Base-by-base conservation (phyloP, 35 echinoderm and acorn worm genomes). In the Apostichopus californicus region DNA sequence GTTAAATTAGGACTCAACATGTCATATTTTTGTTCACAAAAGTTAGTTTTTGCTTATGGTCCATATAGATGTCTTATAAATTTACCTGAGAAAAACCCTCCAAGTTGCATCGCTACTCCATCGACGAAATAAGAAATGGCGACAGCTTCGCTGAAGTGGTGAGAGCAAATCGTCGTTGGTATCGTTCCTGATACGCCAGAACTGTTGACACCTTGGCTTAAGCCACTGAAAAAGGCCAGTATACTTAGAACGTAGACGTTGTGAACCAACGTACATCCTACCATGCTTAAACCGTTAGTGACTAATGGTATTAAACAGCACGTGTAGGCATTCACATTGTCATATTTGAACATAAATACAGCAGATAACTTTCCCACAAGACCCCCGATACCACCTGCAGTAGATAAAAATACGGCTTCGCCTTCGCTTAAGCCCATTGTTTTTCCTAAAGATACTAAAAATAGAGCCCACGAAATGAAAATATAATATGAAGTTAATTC, bases 21-120 rank as follows among this genome's bases (percentile, higher is more conserved):
- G 28, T 34, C 28, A 34, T 34, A 34, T 34, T 34, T 34, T 34
- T 1, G 28, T 34, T 34, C 28, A 34, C 28, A 0, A 34, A 34
- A 34, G 28, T 34, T 34, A 34, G 28, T 34, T 34, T 34, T 1
- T 34, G 28, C 28, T 34, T 34, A 34, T 34, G 28, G 1, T 34
- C 28, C 28, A 34, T 34, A 34, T 34, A 34, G 28, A 2, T 1
- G 1, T 34, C 1, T 34, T 1, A 34, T 34, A 34, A 34, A 34
- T 11, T 1, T n/a, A 87, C 85, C 85, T 24, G 85, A 87, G 6
- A 64, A 9, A 22, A 87, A 57, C 24, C 85, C 85, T 10, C 85
- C 85, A 87, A 87, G 85, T 63, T 87, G 85, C 4, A 87, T 9
- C 18, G 24, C n/a, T 1, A 68, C 6, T 2, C 85, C 85, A 3